phyloP scores from a whole-genome alignment of 2,888 invertebrate species.

The Periphyllus acericola region DNA sequence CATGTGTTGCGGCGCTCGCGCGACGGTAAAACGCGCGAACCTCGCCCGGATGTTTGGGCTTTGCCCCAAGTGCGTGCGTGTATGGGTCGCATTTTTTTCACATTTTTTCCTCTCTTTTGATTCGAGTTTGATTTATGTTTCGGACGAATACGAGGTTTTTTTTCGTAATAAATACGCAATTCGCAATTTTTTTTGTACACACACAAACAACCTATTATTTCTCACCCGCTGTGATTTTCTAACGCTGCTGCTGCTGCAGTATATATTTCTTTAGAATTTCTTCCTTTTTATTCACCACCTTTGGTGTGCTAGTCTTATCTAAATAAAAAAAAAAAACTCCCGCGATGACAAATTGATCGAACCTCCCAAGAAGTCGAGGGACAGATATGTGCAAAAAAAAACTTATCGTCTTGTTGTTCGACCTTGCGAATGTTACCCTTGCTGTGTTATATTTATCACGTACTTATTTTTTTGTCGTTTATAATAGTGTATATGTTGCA shows the following conservation, averaged over 20 bases:
- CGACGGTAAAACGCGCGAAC: neutral
- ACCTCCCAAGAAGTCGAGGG: constrained; percentile 60
- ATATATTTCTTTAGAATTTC: constrained; percentile 25
- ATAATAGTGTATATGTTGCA: neutral
- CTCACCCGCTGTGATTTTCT: constrained; percentile 54
- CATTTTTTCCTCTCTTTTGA: neutral
- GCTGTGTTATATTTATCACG: constrained; percentile 18
- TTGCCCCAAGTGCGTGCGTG: neutral
- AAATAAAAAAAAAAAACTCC: constrained; percentile 38
- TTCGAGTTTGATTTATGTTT: constrained; percentile 29
- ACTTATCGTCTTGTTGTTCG: neutral
- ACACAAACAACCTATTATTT: constrained; percentile 15
- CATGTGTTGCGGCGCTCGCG: neutral
- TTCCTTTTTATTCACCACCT: constrained; percentile 42
- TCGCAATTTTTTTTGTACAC: constrained; percentile 17
- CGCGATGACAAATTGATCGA: constrained; percentile 57
- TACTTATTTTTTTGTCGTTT: neutral
- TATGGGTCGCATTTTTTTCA: neutral
- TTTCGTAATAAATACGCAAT: constrained; percentile 18
- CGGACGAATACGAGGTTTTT: neutral
- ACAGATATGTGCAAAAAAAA: constrained; percentile 25
- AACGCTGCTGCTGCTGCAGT: neutral
- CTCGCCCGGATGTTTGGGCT: neutral
- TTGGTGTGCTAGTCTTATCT: neutral
- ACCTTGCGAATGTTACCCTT: constrained; percentile 53